Percentiles rank a stretch among this genome's conserved stretches.
phyloP scores from a whole-genome alignment of 2,113 vertebrate genomes.

The Orycteropus afer region DNA sequence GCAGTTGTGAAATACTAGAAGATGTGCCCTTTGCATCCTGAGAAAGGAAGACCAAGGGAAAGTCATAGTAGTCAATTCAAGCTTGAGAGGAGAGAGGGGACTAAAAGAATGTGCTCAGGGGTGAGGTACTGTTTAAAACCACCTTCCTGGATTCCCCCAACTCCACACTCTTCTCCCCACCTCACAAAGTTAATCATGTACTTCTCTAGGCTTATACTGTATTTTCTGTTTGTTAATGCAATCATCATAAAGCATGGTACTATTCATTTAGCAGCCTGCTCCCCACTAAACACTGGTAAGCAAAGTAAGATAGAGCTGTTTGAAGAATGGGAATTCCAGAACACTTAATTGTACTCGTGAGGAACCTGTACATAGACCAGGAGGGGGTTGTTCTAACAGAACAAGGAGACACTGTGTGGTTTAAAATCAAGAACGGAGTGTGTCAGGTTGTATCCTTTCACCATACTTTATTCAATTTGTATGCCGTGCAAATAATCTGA shows the following conservation, averaged over 20 bases:
- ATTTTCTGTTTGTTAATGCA: background rate
- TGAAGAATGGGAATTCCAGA: too few relatives aligned
- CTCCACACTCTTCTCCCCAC: background rate
- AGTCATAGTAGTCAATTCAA: accelerated
- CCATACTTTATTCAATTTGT: too few relatives aligned
- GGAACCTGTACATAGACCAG: too few relatives aligned
- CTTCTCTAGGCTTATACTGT: background rate
- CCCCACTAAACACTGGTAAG: too few relatives aligned
- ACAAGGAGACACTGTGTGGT: too few relatives aligned
- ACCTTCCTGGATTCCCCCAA: background rate
- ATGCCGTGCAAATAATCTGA: too few relatives aligned
- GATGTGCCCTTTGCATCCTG: background rate
- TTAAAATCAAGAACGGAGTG: too few relatives aligned
- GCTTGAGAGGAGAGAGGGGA: background rate
- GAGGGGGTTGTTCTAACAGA: too few relatives aligned
- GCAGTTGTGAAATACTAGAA: background rate
- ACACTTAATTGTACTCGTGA: too few relatives aligned
- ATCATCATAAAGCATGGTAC: background rate
- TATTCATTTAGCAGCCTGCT: background rate
- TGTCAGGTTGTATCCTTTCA: too few relatives aligned
- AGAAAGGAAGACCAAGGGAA: background rate
- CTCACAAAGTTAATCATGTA: background rate
- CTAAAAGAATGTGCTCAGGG: too few relatives aligned
- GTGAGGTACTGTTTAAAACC: background rate
- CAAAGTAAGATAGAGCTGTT: too few relatives aligned